Conservation (phyloP, 2,113 vertebrate genomes). For the Cyanoderma ruficeps region DNA sequence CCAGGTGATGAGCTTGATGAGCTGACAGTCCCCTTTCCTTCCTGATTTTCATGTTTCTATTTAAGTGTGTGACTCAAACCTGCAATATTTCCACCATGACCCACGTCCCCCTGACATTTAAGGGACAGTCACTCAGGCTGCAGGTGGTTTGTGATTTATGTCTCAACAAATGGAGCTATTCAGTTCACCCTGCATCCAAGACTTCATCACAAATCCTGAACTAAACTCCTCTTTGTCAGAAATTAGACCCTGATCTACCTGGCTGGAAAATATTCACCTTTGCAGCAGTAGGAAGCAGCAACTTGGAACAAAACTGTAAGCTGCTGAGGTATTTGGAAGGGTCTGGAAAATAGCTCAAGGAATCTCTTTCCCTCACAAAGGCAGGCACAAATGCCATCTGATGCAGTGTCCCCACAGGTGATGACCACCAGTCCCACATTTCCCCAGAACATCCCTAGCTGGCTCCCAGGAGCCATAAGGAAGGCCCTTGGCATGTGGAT, state of each 20-base stretch:
- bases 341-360: not conserved
- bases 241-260: not conserved
- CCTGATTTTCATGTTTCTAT: not conserved
- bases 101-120: slow-evolving; percentile 29
- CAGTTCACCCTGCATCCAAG: slow-evolving; percentile 3
- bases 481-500: not conserved
- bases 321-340: not conserved
- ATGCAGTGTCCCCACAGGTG: not conserved
- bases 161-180: slow-evolving; percentile 32
- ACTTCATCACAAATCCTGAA: slow-evolving; percentile 39
- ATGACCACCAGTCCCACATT: not conserved
- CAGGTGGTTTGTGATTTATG: slow-evolving; percentile 45
- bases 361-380: not conserved
- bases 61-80: slow-evolving; percentile 8
- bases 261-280: not conserved
- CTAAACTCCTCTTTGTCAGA: slow-evolving; percentile 26
- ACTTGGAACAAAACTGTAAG: not conserved
- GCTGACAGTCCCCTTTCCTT: not conserved
- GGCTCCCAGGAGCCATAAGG: not conserved
- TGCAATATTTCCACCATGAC: slow-evolving; percentile 3
- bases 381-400: not conserved
- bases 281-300: not conserved
- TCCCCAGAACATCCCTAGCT: not conserved
- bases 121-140: slow-evolving; percentile 21
- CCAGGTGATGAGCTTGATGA: not conserved